These are phyloP conservation scores for Python bivittatus DNA, from an alignment of 2,113 vertebrate species.

Conservation along the genomic window DNA sequence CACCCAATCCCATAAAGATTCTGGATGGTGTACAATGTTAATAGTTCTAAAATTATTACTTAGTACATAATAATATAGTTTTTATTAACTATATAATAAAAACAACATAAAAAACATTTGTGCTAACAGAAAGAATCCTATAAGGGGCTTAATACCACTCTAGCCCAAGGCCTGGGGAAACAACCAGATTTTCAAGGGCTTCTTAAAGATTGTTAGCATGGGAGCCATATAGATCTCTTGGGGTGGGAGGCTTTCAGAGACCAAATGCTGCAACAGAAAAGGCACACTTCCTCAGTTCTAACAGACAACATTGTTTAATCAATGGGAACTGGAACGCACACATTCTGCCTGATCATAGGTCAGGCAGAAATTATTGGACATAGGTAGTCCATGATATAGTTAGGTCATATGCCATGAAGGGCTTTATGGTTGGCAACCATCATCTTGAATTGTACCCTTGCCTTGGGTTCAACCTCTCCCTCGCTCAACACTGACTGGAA, in stretches of 20 bases:
- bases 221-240: background rate
- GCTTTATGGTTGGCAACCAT: background rate
- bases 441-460: background rate
- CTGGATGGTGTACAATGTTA: background rate
- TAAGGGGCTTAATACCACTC: background rate
- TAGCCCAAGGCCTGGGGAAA: background rate
- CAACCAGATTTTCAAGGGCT: background rate
- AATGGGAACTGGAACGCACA: background rate
- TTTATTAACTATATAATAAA: background rate
- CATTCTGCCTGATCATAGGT: background rate
- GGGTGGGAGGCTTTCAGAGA: background rate
- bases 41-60: background rate
- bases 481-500: background rate
- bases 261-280: background rate
- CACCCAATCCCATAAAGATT: background rate
- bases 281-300: background rate
- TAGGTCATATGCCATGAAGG: background rate
- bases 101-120: background rate
- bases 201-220: background rate
- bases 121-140: background rate
- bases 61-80: background rate
- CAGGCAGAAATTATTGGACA: background rate
- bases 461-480: background rate
- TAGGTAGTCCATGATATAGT: background rate
- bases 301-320: background rate